These are phyloP conservation scores for Ceratosolen solmsi DNA, from an alignment of 1,140 invertebrate species.

Conservation along the genomic window DNA sequence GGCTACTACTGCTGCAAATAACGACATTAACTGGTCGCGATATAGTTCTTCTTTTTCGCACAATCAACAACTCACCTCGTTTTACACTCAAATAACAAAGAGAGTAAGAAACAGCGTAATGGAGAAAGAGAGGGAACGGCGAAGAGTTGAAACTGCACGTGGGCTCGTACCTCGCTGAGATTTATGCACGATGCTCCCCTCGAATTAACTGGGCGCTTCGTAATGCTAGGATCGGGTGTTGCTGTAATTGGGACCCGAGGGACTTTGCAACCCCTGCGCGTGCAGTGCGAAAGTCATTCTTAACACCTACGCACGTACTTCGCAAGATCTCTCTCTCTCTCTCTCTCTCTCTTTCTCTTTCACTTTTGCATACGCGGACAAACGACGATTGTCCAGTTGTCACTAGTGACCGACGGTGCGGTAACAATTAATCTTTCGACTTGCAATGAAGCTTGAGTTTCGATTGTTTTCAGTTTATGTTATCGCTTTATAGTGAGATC, in stretches of 20 bases:
- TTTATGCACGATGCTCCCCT: conserved; percentile 53
- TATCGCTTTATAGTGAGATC: background rate
- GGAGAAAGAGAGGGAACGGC: background rate
- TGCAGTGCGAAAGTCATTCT: background rate
- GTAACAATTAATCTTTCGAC: conserved; percentile 40
- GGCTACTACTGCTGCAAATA: background rate
- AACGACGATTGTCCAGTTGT: background rate
- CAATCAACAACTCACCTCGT: conserved; percentile 16
- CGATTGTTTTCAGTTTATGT: conserved; percentile 32
- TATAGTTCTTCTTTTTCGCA: background rate
- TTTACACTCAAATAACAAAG: conserved; percentile 1
- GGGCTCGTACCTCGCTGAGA: conserved; percentile 37
- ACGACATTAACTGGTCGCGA: background rate
- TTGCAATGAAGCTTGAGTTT: conserved; percentile 39
- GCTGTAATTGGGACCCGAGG: conserved; percentile 58
- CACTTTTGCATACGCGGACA: background rate
- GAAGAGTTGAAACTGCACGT: conserved; percentile 24
- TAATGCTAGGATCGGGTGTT: conserved; percentile 56
- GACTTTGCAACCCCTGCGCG: conserved; percentile 35
- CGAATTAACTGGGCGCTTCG: conserved; percentile 52
- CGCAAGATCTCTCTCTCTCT: background rate
- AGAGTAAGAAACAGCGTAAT: background rate
- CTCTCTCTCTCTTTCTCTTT: background rate
- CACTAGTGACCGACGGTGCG: background rate
- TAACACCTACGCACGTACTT: conserved; percentile 25